Evolutionary conservation across 2,888 invertebrate species (phyloP), one percentile per base, ranked within the genome.

Genomic region (Rhabditoides inermis): DNA sequence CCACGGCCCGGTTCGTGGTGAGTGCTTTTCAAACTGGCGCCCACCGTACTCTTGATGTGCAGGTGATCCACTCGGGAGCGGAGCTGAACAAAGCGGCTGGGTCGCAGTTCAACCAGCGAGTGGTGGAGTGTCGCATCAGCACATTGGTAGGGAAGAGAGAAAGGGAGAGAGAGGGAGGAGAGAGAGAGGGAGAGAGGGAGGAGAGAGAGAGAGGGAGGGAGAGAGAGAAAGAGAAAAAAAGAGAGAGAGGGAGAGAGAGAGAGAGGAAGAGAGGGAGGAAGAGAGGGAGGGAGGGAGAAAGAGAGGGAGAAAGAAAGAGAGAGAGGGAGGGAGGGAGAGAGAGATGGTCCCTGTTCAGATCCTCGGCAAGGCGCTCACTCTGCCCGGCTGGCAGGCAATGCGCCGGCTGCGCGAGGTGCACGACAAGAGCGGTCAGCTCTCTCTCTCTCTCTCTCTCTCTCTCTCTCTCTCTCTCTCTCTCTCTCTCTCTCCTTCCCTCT

Each of bases 11-110:
- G 30, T 95, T 98, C 79, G 89, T 95, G 2, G 88, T 99, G 52
- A n/a, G 88, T 90, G 36, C 90, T 98, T 78, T 89, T 77, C 26
- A 4, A 42, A 23, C n/a, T 25, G 5, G 7, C 15, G 42, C 10
- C 10, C 20, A n/a, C 78, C 60, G 77, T 77, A 0, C 85, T 86
- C 77, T 84, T 7, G 5, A 23, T 7, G 7, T 18, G 7, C 27
- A 25, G 44, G 59, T 15, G 59, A 55, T 2, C 57, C 59, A 15
- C 44, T n/a, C n/a, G n/a, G n/a, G n/a, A n/a, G n/a, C n/a, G n/a
- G n/a, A n/a, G n/a, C n/a, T 87, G 61, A 92, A 95, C 78, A 98
- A 98, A 81, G 95, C 94, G 10, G 88, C 91, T 15, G 88, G 88
- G 0, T 77, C 78, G 6, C 86, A 90, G 78, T 98, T 84, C 78